Evolutionary conservation across 2,113 vertebrate species (phyloP), one percentile per base, ranked within the genome.

Genomic region (Centropristis striata): DNA sequence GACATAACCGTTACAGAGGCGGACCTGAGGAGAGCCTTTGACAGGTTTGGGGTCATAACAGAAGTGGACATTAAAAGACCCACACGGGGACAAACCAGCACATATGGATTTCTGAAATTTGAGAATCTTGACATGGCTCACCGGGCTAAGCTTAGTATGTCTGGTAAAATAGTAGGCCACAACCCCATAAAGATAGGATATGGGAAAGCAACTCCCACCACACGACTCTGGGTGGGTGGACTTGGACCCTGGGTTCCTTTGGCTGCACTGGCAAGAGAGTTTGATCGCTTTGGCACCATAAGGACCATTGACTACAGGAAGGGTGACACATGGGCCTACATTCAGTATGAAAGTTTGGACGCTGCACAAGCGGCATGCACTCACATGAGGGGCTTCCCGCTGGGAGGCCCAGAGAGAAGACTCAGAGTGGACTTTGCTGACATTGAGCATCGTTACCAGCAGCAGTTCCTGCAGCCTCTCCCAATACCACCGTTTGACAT

Each of bases 121-220:
- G 98, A 99, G 84, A 99, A 99, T 64, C 93, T 99, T 75, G 98
- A 99, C 92, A 99, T 99, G 98, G 98, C 98, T 0, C 98, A 99
- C 75, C 93, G 97, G 21, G 98, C 98, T 76, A 99, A 99, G 72
- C 69, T 99, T n/a, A 98, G 96, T 71, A 99, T 99, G 98, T 98
- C 97, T 3, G 98, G 97, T 39, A 99, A 99, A 92, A 95, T 98
- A 80, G 96, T 99, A 5, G 96, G 98, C 59, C 94, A 96, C 10
- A 99, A 99, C 78, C 95, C 96, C 68, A 97, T 99, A 71, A 99
- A 99, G 91, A 99, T 99, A 13, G 98, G 98, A 39, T 99, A 99
- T 18, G 98, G 98, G 15, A 99, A 99, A 92, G 98, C 97, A 46
- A 99, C 97, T 11, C 98, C 97, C 1, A 98, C 97, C 9, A 99